Conservation (phyloP, 1,140 invertebrate species). For the Drosophila pruinosa region DNA sequence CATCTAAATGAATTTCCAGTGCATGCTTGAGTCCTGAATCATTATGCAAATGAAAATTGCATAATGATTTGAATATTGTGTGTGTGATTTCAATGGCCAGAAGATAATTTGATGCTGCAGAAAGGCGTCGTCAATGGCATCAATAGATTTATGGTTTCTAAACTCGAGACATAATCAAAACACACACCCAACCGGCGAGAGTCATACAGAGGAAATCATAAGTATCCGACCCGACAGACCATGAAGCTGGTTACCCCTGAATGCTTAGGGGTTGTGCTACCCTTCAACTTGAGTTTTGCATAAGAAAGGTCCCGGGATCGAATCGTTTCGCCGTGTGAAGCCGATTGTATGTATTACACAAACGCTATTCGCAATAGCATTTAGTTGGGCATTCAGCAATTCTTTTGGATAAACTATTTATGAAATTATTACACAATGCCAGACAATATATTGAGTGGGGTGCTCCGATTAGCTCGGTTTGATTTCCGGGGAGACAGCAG, state of each 20-base stretch:
- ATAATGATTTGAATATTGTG: constrained; percentile 57
- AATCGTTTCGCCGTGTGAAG: constrained; percentile 35
- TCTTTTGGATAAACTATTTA: constrained; percentile 78
- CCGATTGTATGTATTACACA: constrained; percentile 33
- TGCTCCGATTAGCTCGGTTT: constrained; percentile 63
- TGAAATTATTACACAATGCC: constrained; percentile 76
- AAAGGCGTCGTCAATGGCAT: constrained; percentile 76
- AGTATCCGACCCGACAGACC: neutral
- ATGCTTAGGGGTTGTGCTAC: constrained; percentile 50
- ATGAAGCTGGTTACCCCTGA: constrained; percentile 3
- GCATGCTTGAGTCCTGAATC: neutral
- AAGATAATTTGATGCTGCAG: constrained; percentile 74
- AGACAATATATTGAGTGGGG: constrained; percentile 72
- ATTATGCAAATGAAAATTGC: constrained; percentile 63
- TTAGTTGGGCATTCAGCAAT: constrained; percentile 72
- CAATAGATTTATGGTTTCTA: constrained; percentile 81
- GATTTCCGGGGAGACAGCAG: constrained; percentile 8
- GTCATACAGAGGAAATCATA: neutral
- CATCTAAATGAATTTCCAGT: neutral
- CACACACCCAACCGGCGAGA: constrained; percentile 20
- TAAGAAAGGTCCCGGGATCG: constrained; percentile 45
- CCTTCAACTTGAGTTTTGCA: constrained; percentile 50
- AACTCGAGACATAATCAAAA: constrained; percentile 75
- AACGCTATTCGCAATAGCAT: constrained; percentile 45
- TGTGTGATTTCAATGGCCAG: constrained; percentile 62